Base-by-base conservation (phyloP, 1,140 invertebrate species). In the Meloidogyne floridensis region DNA sequence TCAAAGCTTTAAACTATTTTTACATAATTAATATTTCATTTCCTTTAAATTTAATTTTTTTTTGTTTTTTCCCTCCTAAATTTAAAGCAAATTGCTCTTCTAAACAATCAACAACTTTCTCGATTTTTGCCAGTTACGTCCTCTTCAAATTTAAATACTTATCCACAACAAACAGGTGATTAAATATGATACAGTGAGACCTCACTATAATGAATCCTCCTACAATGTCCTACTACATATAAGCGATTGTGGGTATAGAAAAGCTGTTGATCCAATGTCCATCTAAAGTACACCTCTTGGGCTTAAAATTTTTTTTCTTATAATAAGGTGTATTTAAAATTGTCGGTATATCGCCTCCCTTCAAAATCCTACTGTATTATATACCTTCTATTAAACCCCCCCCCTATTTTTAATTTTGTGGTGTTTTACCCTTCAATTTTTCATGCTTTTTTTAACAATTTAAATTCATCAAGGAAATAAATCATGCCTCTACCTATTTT, bases 21-120 rank as follows among this genome's bases (percentile, higher is more conserved):
- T 47, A 47, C 7, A 47, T 47, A 47, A 65, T n/a, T 65, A n/a
- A 65, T 65, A 65, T 65, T 32, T 32, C 32, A 32, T 32, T 32
- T 32, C 32, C 32, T 65, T 54, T 54, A 11, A n/a, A 65, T 32
- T 32, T 32, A 65, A 65, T n/a, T n/a, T 65, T n/a, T 10, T 10
- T 54, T 65, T 65, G 15, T 4, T 15, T 65, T 65, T 65, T 8
- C 59, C 4, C 4, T n/a, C 4, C n/a, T 65, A 65, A 65, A 65
- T 65, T 65, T 65, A n/a, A 65, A 65, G 59, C 59, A 65, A 65
- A 4, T 65, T 65, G 59, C 59, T n/a, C 59, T 65, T 65, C 59
- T 65, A 13, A 5, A 59, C 13, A 59, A 59, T 11, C 59, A 65
- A n/a, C 59, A 65, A 65, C 15, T 59, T 59, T 15, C 15, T 6